Evolutionary conservation across 2,888 invertebrate genomes (phyloP), one percentile per base, ranked within the genome.

Genomic region (Artemia sp.): DNA sequence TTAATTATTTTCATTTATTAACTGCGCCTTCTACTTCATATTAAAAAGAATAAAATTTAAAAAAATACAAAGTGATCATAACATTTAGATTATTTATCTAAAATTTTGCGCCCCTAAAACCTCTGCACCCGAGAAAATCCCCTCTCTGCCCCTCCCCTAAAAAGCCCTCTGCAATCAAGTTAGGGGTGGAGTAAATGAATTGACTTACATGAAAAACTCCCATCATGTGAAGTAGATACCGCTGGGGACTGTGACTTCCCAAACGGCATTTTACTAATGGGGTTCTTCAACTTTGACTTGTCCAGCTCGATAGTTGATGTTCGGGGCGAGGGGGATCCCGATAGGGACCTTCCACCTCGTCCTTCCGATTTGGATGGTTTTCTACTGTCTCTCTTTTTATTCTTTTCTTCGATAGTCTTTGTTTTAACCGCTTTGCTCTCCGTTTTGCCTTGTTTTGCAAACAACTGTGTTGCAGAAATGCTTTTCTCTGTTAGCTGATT

Each of bases 201-300:
- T 6, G 8, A 58, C 64, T 58, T 24, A 58, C 64, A 24, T n/a
- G 64, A 58, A 58, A 58, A 58, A 24, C 64, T 58, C 9, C 64
- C 64, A 58, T 58, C 64, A 24, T 58, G n/a, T 58, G 64, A 58
- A 58, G 64, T 58, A 19, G 64, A 58, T 24, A 24, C 64, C 64
- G 64, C 64, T 58, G 64, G 64, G 1, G 64, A 58, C 12, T n/a
- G 64, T 9, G 64, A 58, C 64, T 58, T 58, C 14, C 64, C 64
- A 24, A 58, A 58, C 64, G 64, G 64, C 64, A 58, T 58, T 58
- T n/a, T n/a, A n/a, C 14, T 24, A 58, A 58, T 58, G 14, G 64
- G 64, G 24, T 58, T 58, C 64, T 58, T 58, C 64, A 58, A 58
- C 64, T 58, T 58, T 38, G 38, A 38, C 9, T 58, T 58, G 24